Evolutionary conservation across 2,797 vertebrate genomes (phyloP), one percentile per base, ranked within the genome.

Genomic region (Sebastes iracundus): DNA sequence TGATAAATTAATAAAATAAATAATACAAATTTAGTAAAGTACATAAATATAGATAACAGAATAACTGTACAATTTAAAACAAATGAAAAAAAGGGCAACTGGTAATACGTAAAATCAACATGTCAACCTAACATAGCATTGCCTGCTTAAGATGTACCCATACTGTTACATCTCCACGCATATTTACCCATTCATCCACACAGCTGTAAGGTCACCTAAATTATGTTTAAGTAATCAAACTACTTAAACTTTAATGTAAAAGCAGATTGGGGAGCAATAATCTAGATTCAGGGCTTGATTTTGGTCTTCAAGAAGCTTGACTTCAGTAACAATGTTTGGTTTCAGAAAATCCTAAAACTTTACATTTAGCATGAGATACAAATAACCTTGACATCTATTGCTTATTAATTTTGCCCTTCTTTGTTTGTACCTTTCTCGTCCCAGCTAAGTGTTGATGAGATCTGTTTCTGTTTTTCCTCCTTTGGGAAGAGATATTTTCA

Each of bases 401-500:
- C 58, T 59, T 11, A 23, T 61, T 55, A 53, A 12, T 30, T 35
- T 2, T 14, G 23, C 60, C 28, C 2, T 25, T 2, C 1, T 64
- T 3, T 60, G 27, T 56, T 63, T 63, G 23, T 23, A 2, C 27
- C n/a, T 2, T 16, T 68, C 30, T 76, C 13, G 23, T 73, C 38
- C 30, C 9, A 1, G 2, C 13, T 70, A 5, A 30, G 25, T 61
- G 25, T 42, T 64, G 25, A 67, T 77, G 35, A 22, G 14, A 33
- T 66, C 12, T 7, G 7, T 25, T 42, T 75, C 23, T 38, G 2
- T 4, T 49, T 79, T 27, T 78, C 10, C 6, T 80, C 71, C 49
- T 81, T 64, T 53, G 11, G 23, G 49, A 59, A 7, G 32, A 33
- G 27, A 65, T 67, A 62, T 85, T 80, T 78, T 75, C 25, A 75